Evolutionary conservation across 2,888 invertebrate genomes (phyloP), one percentile per base, ranked within the genome.

Genomic region (Trissoscelio sp.): DNA sequence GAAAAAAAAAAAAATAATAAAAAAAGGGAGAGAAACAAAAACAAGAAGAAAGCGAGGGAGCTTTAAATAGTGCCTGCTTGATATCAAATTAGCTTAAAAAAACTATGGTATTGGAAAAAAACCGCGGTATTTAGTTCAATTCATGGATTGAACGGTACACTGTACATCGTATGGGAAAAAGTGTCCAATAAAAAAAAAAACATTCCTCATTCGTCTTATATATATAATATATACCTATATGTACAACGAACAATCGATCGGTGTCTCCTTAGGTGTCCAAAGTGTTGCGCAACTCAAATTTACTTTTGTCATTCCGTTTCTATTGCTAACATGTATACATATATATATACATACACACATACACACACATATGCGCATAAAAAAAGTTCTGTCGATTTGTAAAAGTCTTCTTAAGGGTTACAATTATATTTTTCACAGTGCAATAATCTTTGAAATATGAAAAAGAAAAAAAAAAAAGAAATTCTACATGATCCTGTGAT

Each of bases 41-140:
- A 72, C 77, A 60, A 78, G 60, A 79, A 62, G 62, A 77, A 81
- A 79, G 87, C 83, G 86, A 85, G 88, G 88, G 88, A 90, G 90
- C 89, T 91, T 91, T 88, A 88, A 90, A 89, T 90, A 90, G 90
- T 91, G 90, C 91, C 91, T 91, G 89, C 89, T 90, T 90, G 86
- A 87, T 82, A 77, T 83, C 74, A 79, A 81, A 79, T 37, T 84
- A 84, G 81, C 66, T 83, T 79, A 6, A 4, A 24, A 3, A 4
- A 80, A 82, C 79, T 79, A 77, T 75, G 80, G 73, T 81, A 83
- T 78, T 70, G 66, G 60, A 75, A 66, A 44, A 37, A n/a, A n/a
- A n/a, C 24, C 48, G 69, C 79, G 66, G 42, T 70, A 74, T 75
- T 77, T 74, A 74, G 70, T 81, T 82, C 39, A 77, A 80, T 78